phyloP scores from a whole-genome alignment of 2,888 invertebrate species.

The Acanthosoma haemorrhoidale region DNA sequence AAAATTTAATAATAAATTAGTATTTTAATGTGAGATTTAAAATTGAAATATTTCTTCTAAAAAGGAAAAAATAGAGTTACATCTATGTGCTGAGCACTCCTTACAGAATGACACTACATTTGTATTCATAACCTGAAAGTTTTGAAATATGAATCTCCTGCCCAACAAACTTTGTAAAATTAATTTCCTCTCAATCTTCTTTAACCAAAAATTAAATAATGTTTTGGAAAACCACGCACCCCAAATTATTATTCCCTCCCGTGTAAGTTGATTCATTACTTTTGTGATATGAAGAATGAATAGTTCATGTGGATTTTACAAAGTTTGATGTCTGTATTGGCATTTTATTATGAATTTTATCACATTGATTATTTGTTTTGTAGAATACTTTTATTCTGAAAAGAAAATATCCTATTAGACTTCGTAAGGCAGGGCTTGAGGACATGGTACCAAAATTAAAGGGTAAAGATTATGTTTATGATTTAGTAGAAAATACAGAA shows the following conservation, averaged over 20 bases:
- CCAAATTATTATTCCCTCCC: neutral
- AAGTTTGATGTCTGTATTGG: constrained; percentile 44
- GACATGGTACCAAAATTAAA: constrained; percentile 49
- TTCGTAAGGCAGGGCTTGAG: constrained; percentile 55
- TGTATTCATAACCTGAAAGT: neutral
- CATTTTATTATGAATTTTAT: constrained; percentile 12
- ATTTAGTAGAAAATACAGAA: constrained; percentile 62
- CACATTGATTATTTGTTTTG: constrained; percentile 45
- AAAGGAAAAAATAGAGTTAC: neutral
- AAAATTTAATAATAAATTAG: no score
- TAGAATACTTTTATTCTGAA: constrained; percentile 72
- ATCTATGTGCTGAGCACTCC: neutral
- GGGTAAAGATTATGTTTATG: constrained; percentile 64
- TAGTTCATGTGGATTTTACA: neutral
- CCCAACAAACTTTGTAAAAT: neutral
- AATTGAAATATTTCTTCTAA: neutral
- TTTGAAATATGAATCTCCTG: neutral
- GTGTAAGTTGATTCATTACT: neutral
- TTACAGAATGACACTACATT: neutral
- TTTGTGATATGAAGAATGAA: neutral
- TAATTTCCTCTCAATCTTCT: neutral
- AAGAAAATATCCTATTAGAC: constrained; percentile 54
- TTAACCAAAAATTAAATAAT: neutral
- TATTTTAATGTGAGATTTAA: no score
- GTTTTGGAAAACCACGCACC: neutral